These are phyloP conservation scores for Nebria brevicollis DNA, from an alignment of 2,888 invertebrate species.

Conservation along the genomic window DNA sequence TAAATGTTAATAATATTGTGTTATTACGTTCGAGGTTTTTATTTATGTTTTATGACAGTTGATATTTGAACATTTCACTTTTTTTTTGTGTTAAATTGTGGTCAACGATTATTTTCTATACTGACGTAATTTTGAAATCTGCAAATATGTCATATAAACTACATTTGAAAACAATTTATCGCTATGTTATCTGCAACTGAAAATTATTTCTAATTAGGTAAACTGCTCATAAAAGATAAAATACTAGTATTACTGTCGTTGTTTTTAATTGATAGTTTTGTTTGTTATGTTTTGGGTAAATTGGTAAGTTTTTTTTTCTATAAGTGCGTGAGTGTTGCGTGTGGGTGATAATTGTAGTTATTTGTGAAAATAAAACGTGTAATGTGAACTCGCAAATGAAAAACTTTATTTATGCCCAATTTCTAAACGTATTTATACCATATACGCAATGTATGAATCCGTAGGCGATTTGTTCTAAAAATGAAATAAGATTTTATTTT, in stretches of 20 bases:
- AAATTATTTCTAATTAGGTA: slow-evolving; percentile 25
- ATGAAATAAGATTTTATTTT: slow-evolving; percentile 29
- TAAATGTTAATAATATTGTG: neutral
- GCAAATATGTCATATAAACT: neutral
- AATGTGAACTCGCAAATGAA: neutral
- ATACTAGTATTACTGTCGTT: neutral
- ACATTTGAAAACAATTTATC: slow-evolving; percentile 14
- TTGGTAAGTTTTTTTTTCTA: neutral
- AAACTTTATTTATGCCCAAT: neutral
- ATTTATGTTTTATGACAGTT: neutral
- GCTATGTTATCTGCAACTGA: slow-evolving; percentile 13
- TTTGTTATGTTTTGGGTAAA: neutral
- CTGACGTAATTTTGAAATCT: slow-evolving; percentile 22
- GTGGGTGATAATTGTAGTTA: neutral
- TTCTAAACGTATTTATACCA: neutral
- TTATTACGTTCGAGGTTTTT: neutral
- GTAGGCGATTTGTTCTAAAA: slow-evolving; percentile 21
- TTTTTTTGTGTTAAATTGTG: slow-evolving; percentile 13
- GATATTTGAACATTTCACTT: neutral
- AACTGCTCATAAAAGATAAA: slow-evolving; percentile 5
- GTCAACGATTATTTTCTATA: slow-evolving; percentile 17
- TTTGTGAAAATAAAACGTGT: neutral
- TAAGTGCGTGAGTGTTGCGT: neutral
- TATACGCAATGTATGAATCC: neutral
- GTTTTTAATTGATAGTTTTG: neutral